These are phyloP conservation scores for Lymantria monacha DNA, from an alignment of 2,888 invertebrate species.

Conservation along the genomic window DNA sequence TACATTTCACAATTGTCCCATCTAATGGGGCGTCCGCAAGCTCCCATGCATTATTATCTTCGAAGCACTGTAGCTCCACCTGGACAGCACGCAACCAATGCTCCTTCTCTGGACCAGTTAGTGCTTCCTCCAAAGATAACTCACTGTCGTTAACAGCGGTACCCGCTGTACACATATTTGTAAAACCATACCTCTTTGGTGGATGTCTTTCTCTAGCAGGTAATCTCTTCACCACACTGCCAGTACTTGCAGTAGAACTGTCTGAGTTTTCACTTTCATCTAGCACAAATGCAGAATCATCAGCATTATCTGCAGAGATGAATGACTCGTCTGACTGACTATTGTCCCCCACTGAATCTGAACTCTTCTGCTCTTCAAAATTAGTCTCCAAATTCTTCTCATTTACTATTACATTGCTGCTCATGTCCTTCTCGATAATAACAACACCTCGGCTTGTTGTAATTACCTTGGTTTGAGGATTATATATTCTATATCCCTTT, in stretches of 20 bases:
- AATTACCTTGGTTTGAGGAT: neutral
- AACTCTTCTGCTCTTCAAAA: neutral
- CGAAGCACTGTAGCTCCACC: neutral
- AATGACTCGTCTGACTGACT: neutral
- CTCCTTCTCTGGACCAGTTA: neutral
- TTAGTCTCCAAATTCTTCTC: neutral
- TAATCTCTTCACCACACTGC: neutral
- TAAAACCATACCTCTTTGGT: neutral
- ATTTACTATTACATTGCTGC: neutral
- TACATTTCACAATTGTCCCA: neutral
- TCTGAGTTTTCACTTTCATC: neutral
- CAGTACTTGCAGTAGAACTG: neutral
- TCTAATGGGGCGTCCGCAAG: neutral
- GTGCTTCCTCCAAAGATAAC: slow-evolving; percentile 4
- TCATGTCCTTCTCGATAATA: slow-evolving; percentile 1
- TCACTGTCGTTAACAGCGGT: neutral
- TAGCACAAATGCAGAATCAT: neutral
- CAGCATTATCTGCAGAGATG: neutral
- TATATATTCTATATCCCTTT: slow-evolving; percentile 8
- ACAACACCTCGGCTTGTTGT: slow-evolving; percentile 11
- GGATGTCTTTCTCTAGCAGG: neutral
- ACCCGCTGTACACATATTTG: neutral
- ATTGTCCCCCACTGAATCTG: neutral
- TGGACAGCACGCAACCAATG: neutral
- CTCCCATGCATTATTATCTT: neutral